Evolutionary conservation across 2,113 vertebrate genomes (phyloP).

Genomic region (Salvelinus fontinalis): DNA sequence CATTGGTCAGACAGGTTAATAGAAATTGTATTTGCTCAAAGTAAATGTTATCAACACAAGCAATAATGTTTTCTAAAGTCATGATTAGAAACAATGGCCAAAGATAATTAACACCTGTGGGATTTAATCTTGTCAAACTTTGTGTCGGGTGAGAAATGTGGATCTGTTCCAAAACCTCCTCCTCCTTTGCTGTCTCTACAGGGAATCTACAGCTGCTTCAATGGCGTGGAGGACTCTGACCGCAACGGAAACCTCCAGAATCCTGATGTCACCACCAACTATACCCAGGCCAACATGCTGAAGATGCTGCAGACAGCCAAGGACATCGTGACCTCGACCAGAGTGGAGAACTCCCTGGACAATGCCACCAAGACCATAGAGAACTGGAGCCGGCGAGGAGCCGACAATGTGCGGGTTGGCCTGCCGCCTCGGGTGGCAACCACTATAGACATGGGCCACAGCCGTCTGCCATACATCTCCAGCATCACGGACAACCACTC

Average conservation of each 20-base stretch:
- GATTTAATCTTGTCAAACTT: background rate
- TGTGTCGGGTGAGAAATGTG: background rate
- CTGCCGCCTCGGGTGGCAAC: conserved; percentile 67
- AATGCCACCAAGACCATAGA: conserved; percentile 90
- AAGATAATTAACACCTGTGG: background rate
- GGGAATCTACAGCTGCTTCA: conserved; percentile 98
- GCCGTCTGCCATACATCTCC: conserved; percentile 63
- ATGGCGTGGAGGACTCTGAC: conserved; percentile 84
- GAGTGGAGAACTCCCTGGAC: conserved; percentile 88
- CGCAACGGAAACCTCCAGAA: conserved; percentile 75
- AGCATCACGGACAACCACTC: conserved; percentile 68
- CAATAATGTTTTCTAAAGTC: background rate
- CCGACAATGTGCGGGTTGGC: conserved; percentile 55
- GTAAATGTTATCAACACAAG: background rate
- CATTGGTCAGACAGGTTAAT: conserved; percentile 1
- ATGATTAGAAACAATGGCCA: background rate
- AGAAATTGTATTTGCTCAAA: conserved; percentile 17
- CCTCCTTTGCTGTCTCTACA: conserved; percentile 50
- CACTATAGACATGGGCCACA: conserved; percentile 50
- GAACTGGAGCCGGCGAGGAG: conserved; percentile 82
- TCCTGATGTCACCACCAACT: conserved; percentile 84
- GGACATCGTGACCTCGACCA: conserved; percentile 89
- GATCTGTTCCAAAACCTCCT: background rate
- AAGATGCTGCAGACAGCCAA: conserved; percentile 95
- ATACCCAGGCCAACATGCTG: conserved; percentile 90